These are phyloP conservation scores for Dryoscopus gambensis DNA, from an alignment of 2,113 vertebrate species.

Conservation along the genomic window DNA sequence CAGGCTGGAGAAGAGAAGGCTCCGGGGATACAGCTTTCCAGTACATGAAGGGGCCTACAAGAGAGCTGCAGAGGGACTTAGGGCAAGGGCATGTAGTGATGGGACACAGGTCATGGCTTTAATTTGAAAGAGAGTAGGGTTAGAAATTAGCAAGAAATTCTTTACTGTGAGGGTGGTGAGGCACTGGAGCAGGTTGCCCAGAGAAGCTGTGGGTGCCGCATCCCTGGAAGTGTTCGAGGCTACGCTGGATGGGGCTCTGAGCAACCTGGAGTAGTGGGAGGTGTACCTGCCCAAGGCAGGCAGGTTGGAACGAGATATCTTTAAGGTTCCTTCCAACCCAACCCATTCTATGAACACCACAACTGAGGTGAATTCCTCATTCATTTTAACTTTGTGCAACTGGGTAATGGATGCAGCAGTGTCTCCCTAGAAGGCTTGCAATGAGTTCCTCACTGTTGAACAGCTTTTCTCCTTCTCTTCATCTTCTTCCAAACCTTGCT, in stretches of 20 bases:
- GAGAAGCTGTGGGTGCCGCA: neutral
- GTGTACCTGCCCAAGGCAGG: neutral
- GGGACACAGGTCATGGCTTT: neutral
- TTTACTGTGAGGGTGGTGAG: neutral
- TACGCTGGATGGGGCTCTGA: neutral
- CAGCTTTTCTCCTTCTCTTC: neutral
- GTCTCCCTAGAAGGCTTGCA: neutral
- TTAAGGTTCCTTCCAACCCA: neutral
- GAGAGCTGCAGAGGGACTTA: neutral
- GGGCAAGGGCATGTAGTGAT: neutral
- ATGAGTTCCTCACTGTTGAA: neutral
- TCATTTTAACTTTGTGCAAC: neutral
- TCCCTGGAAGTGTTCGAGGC: neutral
- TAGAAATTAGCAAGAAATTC: neutral
- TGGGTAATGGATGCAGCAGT: neutral
- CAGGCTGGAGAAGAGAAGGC: neutral
- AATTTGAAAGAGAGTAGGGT: neutral
- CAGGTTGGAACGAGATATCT: neutral
- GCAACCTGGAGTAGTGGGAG: neutral
- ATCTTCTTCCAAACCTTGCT: neutral
- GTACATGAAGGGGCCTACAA: rapidly evolving
- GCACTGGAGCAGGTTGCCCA: neutral
- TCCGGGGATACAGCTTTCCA: neutral
- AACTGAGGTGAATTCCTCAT: neutral
- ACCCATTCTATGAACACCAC: neutral